Evolutionary conservation across 2,888 invertebrate genomes (phyloP).

Genomic region (Phengaris alcon): DNA sequence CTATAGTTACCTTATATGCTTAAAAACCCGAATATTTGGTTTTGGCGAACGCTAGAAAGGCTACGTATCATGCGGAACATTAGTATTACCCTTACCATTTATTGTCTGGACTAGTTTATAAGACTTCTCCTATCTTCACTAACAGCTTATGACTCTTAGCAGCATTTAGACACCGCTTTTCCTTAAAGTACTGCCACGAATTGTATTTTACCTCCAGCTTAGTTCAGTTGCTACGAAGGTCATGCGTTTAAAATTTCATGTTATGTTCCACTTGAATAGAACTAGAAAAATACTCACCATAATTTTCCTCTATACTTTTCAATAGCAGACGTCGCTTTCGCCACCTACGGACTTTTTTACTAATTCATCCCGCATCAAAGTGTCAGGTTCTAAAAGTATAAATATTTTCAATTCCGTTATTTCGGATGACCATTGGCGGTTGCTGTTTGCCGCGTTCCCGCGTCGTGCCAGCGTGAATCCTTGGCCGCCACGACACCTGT

Average conservation of each 20-base stretch:
- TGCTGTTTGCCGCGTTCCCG: background rate
- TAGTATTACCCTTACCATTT: background rate
- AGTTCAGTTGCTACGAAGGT: background rate
- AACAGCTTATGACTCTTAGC: background rate
- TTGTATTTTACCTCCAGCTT: background rate
- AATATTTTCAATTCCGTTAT: slow-evolving; percentile 5
- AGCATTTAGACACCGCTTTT: background rate
- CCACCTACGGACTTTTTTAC: background rate
- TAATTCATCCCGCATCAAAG: background rate
- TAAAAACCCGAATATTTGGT: too few relatives aligned
- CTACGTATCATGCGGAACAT: background rate
- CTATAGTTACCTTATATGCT: too few relatives aligned
- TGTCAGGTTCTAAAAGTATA: background rate
- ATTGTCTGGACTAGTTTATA: background rate
- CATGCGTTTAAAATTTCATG: slow-evolving; percentile 2
- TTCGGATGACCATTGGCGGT: background rate
- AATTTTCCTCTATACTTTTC: background rate
- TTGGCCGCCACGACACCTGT: slow-evolving; percentile 7
- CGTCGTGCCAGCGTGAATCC: background rate
- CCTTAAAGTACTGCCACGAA: background rate
- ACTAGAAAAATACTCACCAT: background rate
- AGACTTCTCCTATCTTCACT: background rate
- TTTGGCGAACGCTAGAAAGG: background rate
- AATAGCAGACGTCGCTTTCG: background rate
- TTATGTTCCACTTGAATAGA: background rate